Percentiles rank a stretch among this genome's conserved stretches.
Conservation (phyloP, 2,888 invertebrate genomes). For the Xylota sylvarum region DNA sequence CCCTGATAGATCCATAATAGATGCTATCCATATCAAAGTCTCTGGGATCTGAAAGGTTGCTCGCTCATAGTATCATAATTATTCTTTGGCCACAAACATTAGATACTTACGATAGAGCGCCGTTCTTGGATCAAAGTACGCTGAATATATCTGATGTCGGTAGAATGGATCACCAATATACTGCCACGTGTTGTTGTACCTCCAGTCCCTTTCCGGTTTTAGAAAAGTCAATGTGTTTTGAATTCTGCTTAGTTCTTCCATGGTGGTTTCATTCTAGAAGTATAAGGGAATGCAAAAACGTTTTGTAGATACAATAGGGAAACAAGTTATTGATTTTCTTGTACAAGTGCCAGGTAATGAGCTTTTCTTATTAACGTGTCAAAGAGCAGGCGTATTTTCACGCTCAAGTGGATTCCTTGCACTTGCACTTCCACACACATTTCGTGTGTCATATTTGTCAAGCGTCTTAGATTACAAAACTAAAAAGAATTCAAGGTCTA, state of each 20-base stretch:
- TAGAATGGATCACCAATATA: constrained; percentile 80
- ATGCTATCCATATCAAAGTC: constrained; percentile 45
- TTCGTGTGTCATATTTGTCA: constrained; percentile 38
- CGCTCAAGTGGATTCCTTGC: neutral
- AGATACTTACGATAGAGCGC: constrained; percentile 80
- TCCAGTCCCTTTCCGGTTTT: constrained; percentile 81
- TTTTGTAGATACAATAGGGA: constrained; percentile 35
- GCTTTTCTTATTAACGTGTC: constrained; percentile 32
- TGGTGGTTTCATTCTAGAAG: constrained; percentile 80
- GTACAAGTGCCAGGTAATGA: constrained; percentile 8
- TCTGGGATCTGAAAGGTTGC: constrained; percentile 65
- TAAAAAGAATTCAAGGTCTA: constrained; percentile 15
- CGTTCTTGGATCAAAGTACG: constrained; percentile 84
- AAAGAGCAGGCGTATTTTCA: constrained; percentile 8
- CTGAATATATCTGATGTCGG: constrained; percentile 83
- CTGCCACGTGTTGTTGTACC: constrained; percentile 83
- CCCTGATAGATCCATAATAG: constrained; percentile 80
- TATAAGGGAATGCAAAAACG: constrained; percentile 15
- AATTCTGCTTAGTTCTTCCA: constrained; percentile 79
- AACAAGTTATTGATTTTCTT: constrained; percentile 45
- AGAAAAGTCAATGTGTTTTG: constrained; percentile 80
- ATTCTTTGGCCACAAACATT: neutral
- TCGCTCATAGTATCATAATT: neutral
- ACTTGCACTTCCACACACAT: neutral
- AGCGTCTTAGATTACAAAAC: constrained; percentile 28